These are phyloP conservation scores for Acrobasis consociella DNA, from an alignment of 2,888 invertebrate species.

Conservation along the genomic window DNA sequence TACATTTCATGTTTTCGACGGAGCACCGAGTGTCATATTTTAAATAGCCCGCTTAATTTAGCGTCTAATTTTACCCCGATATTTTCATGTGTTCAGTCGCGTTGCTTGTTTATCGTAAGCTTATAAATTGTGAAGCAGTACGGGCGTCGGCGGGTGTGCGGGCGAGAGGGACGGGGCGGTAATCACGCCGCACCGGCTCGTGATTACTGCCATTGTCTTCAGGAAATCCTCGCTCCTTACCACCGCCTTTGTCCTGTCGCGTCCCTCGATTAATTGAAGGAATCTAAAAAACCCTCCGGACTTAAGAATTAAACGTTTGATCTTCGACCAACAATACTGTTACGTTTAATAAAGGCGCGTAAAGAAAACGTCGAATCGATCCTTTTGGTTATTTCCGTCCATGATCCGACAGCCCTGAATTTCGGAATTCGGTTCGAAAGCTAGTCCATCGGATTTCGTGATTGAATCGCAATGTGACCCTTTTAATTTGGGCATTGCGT, in stretches of 20 bases:
- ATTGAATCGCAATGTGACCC: constrained; percentile 58
- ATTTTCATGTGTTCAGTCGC: constrained; percentile 31
- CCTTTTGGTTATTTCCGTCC: constrained; percentile 46
- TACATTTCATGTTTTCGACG: background rate
- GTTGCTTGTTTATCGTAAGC: constrained; percentile 54
- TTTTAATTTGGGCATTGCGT: constrained; percentile 50
- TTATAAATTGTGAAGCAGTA: constrained; percentile 54
- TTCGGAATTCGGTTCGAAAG: constrained; percentile 31
- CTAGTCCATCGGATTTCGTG: constrained; percentile 51
- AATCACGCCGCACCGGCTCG: constrained; percentile 51
- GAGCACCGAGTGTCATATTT: background rate
- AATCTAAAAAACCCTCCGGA: constrained; percentile 43
- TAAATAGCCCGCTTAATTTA: background rate
- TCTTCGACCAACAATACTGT: constrained; percentile 31
- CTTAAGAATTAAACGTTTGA: constrained; percentile 37
- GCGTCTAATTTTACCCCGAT: background rate
- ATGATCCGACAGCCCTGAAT: constrained; percentile 40
- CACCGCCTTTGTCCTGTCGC: constrained; percentile 57
- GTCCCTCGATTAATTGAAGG: constrained; percentile 49
- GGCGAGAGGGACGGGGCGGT: constrained; percentile 39
- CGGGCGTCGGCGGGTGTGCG: constrained; percentile 30
- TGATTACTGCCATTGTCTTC: constrained; percentile 73
- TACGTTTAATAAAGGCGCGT: constrained; percentile 17
- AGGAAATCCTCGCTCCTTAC: constrained; percentile 60
- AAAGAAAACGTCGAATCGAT: constrained; percentile 28